Evolutionary conservation across 1,140 invertebrate genomes (phyloP), one percentile per base, ranked within the genome.

Genomic region (Drosophila willistoni): DNA sequence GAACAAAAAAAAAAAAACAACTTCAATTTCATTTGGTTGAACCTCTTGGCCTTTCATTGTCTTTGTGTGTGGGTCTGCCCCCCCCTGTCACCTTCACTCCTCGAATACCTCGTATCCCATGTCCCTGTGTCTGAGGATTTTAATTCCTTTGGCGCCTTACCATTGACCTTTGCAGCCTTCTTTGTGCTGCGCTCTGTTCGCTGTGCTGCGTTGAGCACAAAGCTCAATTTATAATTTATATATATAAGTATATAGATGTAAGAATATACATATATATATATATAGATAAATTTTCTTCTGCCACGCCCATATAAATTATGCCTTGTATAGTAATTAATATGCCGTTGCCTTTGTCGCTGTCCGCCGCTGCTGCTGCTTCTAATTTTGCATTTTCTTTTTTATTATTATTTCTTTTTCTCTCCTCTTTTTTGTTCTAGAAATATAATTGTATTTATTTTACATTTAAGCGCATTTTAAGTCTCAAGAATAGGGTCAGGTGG

Each of bases 381-480:
- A 73, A 84, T 87, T 87, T 89, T 73, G 64, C 80, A 86, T 86
- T 89, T 79, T 77, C 44, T 51, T 76, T 76, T 64, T 59, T 22
- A 7, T 51, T 22, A 22, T 51, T 22, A 22, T 51, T 51, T 22
- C 17, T 51, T n/a, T 79, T 76, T 22, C 7, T 22, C 19, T 51
- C 19, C 19, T 51, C 19, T 63, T 64, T 64, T 64, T 44, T 64
- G 71, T 66, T 72, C 64, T 72, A 76, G 63, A 73, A 79, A 89
- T 81, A 84, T 87, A 87, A 87, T 87, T 87, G 82, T 87, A 87
- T 87, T 87, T 87, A 87, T 87, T 87, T 89, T 87, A 82, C 81
- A 80, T 89, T 87, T 84, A 89, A 89, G 85, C 80, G 85, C 77
- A 78, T 87, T 89, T 89, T 80, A 89, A 89, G 75, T 89, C 84